Evolutionary conservation across 2,797 vertebrate species (phyloP).

Genomic region (Malurus splendens): DNA sequence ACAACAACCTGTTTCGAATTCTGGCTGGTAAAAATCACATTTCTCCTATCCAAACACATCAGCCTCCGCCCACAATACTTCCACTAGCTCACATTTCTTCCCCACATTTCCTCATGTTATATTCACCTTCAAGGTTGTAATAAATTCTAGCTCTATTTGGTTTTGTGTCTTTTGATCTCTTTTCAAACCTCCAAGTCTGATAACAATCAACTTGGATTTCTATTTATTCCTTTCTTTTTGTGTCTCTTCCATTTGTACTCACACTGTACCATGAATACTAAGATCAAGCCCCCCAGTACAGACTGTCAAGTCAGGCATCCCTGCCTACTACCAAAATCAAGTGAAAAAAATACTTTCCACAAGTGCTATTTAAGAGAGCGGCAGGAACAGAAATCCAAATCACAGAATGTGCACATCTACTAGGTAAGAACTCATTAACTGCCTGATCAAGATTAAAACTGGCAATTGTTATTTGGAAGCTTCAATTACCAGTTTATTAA

Average conservation of each 20-base stretch:
- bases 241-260: not conserved
- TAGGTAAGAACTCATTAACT: not conserved
- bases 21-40: not conserved
- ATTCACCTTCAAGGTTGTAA: not conserved
- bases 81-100: not conserved
- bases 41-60: not conserved
- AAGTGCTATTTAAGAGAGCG: not conserved
- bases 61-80: not conserved
- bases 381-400: not conserved
- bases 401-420: not conserved
- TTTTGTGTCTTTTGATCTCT: not conserved
- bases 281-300: not conserved
- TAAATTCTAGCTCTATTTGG: not conserved
- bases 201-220: not conserved
- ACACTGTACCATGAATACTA: not conserved
- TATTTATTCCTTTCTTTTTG: not conserved
- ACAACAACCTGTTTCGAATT: not conserved
- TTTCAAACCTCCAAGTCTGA: not conserved
- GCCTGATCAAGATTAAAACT: not conserved
- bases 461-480: not conserved
- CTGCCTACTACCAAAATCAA: not conserved
- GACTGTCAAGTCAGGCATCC: not conserved
- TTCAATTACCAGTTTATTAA: not conserved
- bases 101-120: not conserved
- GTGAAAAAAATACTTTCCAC: not conserved